Conservation (phyloP, 2,113 vertebrate genomes). For the Scomber japonicus region DNA sequence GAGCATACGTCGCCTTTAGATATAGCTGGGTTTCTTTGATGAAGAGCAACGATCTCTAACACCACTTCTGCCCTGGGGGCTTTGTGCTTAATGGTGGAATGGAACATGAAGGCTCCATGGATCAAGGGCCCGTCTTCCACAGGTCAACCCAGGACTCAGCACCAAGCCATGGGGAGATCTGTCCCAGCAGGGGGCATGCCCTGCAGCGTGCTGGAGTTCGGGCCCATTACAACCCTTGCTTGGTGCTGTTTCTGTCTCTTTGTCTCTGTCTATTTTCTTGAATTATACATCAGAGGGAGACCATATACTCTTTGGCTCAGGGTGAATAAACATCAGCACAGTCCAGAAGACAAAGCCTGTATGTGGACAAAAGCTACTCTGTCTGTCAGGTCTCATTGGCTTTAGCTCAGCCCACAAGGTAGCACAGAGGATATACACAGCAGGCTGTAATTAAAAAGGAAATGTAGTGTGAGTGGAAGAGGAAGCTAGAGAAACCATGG, state of each 20-base stretch:
- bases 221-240: background rate
- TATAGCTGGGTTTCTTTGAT: constrained; percentile 1
- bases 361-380: background rate
- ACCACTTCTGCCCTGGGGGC: background rate
- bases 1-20: background rate
- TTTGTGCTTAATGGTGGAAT: background rate
- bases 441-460: background rate
- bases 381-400: background rate
- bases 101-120: background rate
- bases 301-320: constrained; percentile 22
- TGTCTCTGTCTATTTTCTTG: constrained; percentile 9
- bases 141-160: background rate
- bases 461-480: background rate
- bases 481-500: background rate
- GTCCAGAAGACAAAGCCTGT: background rate
- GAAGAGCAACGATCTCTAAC: background rate
- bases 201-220: background rate
- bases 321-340: constrained; percentile 28
- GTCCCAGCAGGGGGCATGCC: background rate
- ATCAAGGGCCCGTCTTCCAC: constrained; percentile 1
- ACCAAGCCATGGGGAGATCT: background rate
- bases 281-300: constrained; percentile 55
- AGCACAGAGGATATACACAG: background rate
- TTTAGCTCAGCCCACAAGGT: background rate
- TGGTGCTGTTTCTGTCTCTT: background rate